Evolutionary conservation across 37 sponge, comb jelly and placozoan species (phyloP), one percentile per base, ranked within the genome.

Genomic region (Ianthella basta): DNA sequence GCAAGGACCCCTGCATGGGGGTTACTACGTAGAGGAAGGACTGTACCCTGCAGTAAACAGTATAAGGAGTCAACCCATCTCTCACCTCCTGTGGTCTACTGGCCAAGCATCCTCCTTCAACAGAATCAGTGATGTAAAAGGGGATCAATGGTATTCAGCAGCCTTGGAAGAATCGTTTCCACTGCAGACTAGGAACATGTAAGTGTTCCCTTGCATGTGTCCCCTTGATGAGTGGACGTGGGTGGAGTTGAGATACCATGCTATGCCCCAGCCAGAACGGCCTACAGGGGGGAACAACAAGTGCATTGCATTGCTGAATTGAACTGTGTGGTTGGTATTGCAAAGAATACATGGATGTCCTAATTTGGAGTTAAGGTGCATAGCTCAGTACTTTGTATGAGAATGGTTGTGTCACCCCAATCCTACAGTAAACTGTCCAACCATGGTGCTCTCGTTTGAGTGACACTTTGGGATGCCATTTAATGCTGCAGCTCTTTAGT

Each of bases 71-170:
- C n/a, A n/a, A n/a, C n/a, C n/a, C n/a, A n/a, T n/a, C 6, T 44
- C 78, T 75, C 54, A 75, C 78, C 69, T n/a, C 33, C 60, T 59
- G 78, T 88, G n/a, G 39, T 37, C 0, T 81, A 69, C 60, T 77
- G 54, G 21, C 91, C 30, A 32, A 32, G 35, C 85, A 57, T 59
- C 88, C 92, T 55, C 92, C 92, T 54, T 18, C 24, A 0, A 16
- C 30, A 10, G 87, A 84, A 69, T 83, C 60, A 10, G 87, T 93
- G 84, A 93, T 86, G 82, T 93, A 93, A 64, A 93, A 87, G 27
- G 93, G 93, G n/a, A n/a, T n/a, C n/a, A n/a, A 86, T 93, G 93
- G 69, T 89, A 89, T 2, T 36, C 14, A n/a, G 79, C 24, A 39
- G 86, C 38, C 1, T 21, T 18, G 44, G 24, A 39, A 39, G 85